Percentiles rank a stretch among this genome's conserved stretches.
phyloP scores from a whole-genome alignment of 2,113 vertebrate species.

The Mirounga angustirostris region DNA sequence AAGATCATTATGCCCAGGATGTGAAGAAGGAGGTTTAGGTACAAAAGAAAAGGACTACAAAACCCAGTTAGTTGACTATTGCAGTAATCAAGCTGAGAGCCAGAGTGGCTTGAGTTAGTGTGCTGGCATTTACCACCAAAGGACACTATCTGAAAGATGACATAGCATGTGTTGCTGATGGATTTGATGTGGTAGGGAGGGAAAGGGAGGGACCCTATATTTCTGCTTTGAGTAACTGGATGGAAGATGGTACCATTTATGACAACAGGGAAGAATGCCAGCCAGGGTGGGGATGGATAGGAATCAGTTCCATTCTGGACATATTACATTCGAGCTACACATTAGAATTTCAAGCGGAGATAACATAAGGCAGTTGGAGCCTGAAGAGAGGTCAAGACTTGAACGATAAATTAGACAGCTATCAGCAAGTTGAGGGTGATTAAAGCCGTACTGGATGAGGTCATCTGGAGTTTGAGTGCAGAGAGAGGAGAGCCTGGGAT shows the following conservation, averaged over 20 bases:
- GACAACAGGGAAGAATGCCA: conserved; percentile 40
- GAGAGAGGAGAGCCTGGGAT: background rate
- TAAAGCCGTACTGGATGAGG: conserved; percentile 53
- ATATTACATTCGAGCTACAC: background rate
- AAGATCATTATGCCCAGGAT: background rate
- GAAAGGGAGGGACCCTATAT: background rate
- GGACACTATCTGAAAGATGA: background rate
- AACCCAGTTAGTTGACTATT: background rate
- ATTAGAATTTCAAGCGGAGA: conserved; percentile 54
- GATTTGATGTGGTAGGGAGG: background rate
- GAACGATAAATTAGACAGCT: conserved; percentile 65
- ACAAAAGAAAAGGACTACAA: background rate
- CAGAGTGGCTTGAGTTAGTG: background rate
- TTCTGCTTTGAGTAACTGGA: background rate
- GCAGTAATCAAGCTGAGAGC: background rate
- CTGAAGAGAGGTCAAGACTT: conserved; percentile 33
- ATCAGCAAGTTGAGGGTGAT: conserved; percentile 52
- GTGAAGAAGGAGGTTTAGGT: background rate
- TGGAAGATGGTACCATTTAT: conserved; percentile 47
- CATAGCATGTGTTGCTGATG: conserved; percentile 26
- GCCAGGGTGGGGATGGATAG: background rate
- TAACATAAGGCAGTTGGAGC: conserved; percentile 38
- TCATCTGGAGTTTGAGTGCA: conserved; percentile 52
- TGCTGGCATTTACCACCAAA: background rate
- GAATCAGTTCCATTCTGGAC: background rate